Conservation (phyloP, 2,797 vertebrate species). For the Notoglanidium macrostoma region DNA sequence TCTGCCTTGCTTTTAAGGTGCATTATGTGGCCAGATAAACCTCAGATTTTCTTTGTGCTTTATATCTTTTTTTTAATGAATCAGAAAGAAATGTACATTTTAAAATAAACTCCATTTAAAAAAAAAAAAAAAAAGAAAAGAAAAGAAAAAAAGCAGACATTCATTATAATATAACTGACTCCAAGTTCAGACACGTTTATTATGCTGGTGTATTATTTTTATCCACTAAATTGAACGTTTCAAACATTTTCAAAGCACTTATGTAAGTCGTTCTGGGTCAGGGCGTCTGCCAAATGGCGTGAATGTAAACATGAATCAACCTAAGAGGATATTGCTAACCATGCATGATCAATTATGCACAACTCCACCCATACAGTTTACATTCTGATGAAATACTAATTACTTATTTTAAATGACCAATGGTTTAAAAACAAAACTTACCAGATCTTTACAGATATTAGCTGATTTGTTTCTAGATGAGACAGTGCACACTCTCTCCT, state of each 20-base stretch:
- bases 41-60: constrained; percentile 69
- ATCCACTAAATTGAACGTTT: neutral
- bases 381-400: neutral
- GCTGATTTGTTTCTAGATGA: neutral
- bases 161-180: constrained; percentile 43
- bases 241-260: no score
- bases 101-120: constrained; percentile 79
- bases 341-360: neutral
- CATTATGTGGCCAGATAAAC: constrained; percentile 61
- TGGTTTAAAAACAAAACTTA: neutral
- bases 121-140: constrained; percentile 63
- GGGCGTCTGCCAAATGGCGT: no score
- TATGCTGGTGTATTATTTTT: no score
- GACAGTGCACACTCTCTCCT: neutral
- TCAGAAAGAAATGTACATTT: constrained; percentile 78
- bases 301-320: neutral
- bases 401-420: neutral
- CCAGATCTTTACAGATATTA: no score
- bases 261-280: no score
- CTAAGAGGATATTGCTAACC: neutral
- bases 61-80: constrained; percentile 77
- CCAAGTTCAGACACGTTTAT: neutral
- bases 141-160: constrained; percentile 65
- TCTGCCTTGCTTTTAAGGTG: constrained; percentile 61
- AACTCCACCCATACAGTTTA: neutral